Conservation (phyloP, 2,113 vertebrate genomes). For the Conger conger region DNA sequence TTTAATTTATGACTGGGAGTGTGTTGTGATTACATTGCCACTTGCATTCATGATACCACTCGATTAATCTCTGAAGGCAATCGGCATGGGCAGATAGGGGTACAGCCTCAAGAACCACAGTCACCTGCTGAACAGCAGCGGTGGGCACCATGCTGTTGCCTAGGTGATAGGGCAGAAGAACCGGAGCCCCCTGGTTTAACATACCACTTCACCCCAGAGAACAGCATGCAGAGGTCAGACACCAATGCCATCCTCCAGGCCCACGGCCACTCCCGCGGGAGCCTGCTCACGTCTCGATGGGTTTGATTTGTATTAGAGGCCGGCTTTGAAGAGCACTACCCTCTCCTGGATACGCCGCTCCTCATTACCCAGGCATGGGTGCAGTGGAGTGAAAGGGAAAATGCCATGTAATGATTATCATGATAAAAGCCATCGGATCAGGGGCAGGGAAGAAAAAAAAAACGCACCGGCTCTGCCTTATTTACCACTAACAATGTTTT, state of each 20-base stretch:
- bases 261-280: constrained; percentile 56
- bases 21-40: too few relatives aligned
- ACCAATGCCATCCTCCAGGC: constrained; percentile 44
- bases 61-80: too few relatives aligned
- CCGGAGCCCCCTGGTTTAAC: constrained; percentile 57
- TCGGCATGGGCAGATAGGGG: too few relatives aligned
- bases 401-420: background rate
- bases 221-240: constrained; percentile 63
- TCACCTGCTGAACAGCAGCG: constrained; percentile 56
- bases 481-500: constrained; percentile 70
- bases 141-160: constrained; percentile 65
- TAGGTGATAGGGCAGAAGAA: constrained; percentile 67
- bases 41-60: too few relatives aligned
- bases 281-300: constrained; percentile 55
- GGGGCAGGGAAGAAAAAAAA: constrained; percentile 46
- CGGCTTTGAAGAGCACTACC: constrained; percentile 29
- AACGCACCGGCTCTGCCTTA: constrained; percentile 60
- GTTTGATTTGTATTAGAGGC: constrained; percentile 54
- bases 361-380: constrained; percentile 51
- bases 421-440: constrained; percentile 49
- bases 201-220: constrained; percentile 57
- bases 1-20: too few relatives aligned
- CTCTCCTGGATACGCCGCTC: constrained; percentile 22
- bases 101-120: too few relatives aligned
- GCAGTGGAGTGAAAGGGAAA: constrained; percentile 26